Evolutionary conservation across 2,888 invertebrate genomes (phyloP), one percentile per base, ranked within the genome.

Genomic region (Coremacera marginata): DNA sequence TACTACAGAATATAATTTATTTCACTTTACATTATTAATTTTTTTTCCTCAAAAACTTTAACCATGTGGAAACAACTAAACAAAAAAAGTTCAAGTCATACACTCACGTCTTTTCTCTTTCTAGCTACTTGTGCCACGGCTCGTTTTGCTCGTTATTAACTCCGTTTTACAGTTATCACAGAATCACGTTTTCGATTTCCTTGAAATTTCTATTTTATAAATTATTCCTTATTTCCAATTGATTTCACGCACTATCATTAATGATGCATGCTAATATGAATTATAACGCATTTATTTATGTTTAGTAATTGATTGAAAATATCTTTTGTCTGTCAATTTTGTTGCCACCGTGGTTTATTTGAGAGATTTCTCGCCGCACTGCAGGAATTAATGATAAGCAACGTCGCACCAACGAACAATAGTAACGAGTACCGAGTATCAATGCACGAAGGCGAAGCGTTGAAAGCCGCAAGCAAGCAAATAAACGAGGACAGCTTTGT

Each of bases 261-360:
- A 44, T 11, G 22, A 37, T 34, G 25, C 34, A 44, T 44, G 11
- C 4, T 7, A 14, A 34, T 55, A 4, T 25, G 25, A 49, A 27
- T 52, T 27, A 51, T 7, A 11, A 25, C 9, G 27, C 25, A 27
- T 70, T 52, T 70, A 11, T 7, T 60, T 14, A 14, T 44, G 57
- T 71, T 44, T 71, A 31, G 5, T 44, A 44, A 37, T 57, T 60
- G 49, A 44, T 49, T 49, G 7, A 14, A 37, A 60, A 71, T 51
- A 11, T 9, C 2, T 34, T 71, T 57, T 60, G 25, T 60, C 60
- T 5, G 60, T 37, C 60, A 60, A 60, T 60, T 71, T 19, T n/a
- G 37, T 60, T 71, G 71, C 71, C 71, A 71, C 71, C 71, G 71
- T 71, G 71, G 57, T 71, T 71, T 25, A 71, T 60, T 71, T 60